phyloP scores from a whole-genome alignment of 2,113 vertebrate species.

The Narcine bancroftii region DNA sequence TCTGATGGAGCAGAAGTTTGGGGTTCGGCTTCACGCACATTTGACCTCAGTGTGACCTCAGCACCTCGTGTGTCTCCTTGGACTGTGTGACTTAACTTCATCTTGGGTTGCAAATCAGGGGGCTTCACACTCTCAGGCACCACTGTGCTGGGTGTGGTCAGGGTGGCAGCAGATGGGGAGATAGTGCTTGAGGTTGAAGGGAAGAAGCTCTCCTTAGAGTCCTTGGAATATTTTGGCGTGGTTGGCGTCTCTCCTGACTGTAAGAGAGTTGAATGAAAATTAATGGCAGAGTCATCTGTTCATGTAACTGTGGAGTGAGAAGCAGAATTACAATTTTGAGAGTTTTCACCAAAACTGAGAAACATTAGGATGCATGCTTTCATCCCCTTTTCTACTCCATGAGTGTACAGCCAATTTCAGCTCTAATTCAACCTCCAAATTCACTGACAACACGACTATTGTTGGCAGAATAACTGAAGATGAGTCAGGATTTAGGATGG shows the following conservation, averaged over 20 bases:
- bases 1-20: conserved; percentile 43
- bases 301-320: too few relatives aligned
- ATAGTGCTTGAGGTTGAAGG: conserved; percentile 54
- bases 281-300: neutral
- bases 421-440: too few relatives aligned
- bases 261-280: conserved; percentile 38
- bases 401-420: too few relatives aligned
- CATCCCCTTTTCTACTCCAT: too few relatives aligned
- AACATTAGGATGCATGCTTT: too few relatives aligned
- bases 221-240: conserved; percentile 82
- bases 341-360: too few relatives aligned
- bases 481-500: too few relatives aligned
- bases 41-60: conserved; percentile 45
- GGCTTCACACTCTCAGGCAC: conserved; percentile 51
- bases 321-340: too few relatives aligned
- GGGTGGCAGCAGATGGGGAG: conserved; percentile 47
- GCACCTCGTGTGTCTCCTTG: neutral
- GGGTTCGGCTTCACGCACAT: conserved; percentile 46
- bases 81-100: conserved; percentile 43
- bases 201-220: conserved; percentile 80
- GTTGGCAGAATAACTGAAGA: too few relatives aligned
- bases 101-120: conserved; percentile 62
- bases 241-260: conserved; percentile 75
- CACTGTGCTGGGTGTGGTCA: conserved; percentile 48
- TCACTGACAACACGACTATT: too few relatives aligned